Percentiles rank a stretch among this genome's conserved stretches.
phyloP scores from a whole-genome alignment of 1,140 invertebrate genomes.

The Copidosoma floridanum region DNA sequence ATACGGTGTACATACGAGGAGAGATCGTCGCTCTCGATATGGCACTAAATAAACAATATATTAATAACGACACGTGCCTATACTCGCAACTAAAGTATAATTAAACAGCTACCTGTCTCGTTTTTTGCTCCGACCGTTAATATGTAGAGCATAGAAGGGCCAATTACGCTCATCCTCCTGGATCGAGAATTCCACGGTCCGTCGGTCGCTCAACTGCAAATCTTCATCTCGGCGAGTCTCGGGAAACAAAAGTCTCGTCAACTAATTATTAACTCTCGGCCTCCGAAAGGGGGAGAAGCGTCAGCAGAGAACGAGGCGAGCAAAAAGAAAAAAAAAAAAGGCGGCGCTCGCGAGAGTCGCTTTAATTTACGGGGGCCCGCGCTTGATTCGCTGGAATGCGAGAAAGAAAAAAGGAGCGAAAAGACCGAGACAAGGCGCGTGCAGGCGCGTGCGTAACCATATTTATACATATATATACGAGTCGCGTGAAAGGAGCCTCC shows the following conservation, averaged over 20 bases:
- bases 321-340: neutral
- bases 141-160: neutral
- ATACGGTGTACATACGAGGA: too few relatives aligned
- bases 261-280: conserved; percentile 19
- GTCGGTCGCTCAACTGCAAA: neutral
- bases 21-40: too few relatives aligned
- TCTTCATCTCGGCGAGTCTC: conserved; percentile 1
- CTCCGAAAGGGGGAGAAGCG: neutral
- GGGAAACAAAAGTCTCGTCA: conserved; percentile 18
- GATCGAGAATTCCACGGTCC: neutral
- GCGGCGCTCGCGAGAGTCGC: conserved; percentile 11
- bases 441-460: neutral
- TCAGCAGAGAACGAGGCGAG: neutral
- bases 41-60: too few relatives aligned
- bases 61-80: too few relatives aligned
- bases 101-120: neutral
- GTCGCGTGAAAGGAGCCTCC: too few relatives aligned
- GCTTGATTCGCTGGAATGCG: conserved; percentile 22
- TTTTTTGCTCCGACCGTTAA: neutral
- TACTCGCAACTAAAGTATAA: neutral
- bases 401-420: neutral
- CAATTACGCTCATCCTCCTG: conserved; percentile 1
- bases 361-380: conserved; percentile 11
- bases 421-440: neutral
- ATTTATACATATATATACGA: too few relatives aligned